A percentile compares a stretch with the other conserved stretches of the same genome.
Evolutionary conservation across 2,113 vertebrate species (phyloP).

Genomic region (Corythoichthys intestinalis): DNA sequence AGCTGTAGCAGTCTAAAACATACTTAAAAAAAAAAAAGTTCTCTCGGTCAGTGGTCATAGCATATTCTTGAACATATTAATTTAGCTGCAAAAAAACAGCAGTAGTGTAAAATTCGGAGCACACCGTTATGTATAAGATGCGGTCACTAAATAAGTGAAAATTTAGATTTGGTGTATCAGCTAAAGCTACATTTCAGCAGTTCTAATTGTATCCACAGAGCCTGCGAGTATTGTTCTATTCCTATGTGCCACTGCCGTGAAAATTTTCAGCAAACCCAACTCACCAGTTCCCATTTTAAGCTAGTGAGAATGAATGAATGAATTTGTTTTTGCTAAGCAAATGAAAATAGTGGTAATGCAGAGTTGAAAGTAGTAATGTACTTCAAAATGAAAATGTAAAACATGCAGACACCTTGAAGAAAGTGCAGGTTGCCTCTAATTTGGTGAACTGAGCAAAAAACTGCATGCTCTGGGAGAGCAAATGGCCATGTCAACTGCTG

Average conservation of each 20-base stretch:
- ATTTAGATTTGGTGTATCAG: background rate
- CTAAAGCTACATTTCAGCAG: background rate
- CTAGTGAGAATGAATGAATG: background rate
- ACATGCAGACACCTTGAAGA: background rate
- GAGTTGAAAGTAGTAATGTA: background rate
- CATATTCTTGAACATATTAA: background rate
- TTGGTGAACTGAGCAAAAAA: background rate
- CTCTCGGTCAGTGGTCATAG: background rate
- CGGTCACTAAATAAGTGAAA: background rate
- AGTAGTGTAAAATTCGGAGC: background rate
- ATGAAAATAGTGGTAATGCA: background rate
- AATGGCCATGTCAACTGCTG: slow-evolving; percentile 24
- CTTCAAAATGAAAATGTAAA: background rate
- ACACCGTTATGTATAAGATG: background rate
- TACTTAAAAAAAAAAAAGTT: background rate
- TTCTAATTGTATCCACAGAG: background rate
- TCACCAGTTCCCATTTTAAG: background rate
- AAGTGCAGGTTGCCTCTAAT: background rate
- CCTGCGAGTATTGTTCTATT: background rate
- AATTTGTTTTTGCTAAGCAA: background rate
- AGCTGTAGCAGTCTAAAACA: background rate
- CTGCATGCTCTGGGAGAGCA: slow-evolving; percentile 14
- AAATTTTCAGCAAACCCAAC: background rate
- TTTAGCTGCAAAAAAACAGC: background rate
- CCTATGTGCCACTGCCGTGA: background rate